These are phyloP conservation scores for Selene dorsalis DNA, from an alignment of 2,797 vertebrate genomes.

Conservation along the genomic window DNA sequence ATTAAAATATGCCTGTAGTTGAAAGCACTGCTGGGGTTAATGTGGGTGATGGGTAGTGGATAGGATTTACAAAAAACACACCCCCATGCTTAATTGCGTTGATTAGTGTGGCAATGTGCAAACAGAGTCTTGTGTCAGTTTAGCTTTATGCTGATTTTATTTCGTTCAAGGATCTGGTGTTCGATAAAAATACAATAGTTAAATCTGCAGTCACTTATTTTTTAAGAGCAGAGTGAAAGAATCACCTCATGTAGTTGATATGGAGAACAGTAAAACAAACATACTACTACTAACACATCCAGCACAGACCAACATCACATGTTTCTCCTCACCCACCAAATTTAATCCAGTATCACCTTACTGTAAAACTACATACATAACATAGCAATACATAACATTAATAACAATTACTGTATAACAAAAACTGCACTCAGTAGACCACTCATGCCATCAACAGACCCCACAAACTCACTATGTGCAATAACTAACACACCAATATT, in stretches of 20 bases:
- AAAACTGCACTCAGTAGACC: no score
- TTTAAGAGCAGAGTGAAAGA: neutral
- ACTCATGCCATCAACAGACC: no score
- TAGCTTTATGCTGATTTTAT: neutral
- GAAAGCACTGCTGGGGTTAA: constrained; percentile 71
- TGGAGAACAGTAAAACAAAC: no score
- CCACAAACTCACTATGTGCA: no score
- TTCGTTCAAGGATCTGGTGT: neutral
- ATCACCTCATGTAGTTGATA: no score
- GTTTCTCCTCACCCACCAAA: neutral
- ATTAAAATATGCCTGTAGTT: constrained; percentile 78
- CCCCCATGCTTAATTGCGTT: constrained; percentile 71
- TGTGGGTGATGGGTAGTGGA: constrained; percentile 65
- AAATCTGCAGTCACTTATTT: neutral
- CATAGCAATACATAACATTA: no score
- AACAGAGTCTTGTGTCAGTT: neutral
- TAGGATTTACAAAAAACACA: constrained; percentile 50
- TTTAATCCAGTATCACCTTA: no score
- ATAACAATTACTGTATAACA: no score
- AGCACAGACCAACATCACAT: neutral
- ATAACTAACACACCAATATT: no score
- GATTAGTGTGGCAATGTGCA: constrained; percentile 52
- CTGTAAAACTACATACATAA: no score
- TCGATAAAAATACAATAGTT: neutral
- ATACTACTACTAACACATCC: constrained; percentile 2